Evolutionary conservation across 1,140 invertebrate species (phyloP).

Genomic region (Colletes gigas): DNA sequence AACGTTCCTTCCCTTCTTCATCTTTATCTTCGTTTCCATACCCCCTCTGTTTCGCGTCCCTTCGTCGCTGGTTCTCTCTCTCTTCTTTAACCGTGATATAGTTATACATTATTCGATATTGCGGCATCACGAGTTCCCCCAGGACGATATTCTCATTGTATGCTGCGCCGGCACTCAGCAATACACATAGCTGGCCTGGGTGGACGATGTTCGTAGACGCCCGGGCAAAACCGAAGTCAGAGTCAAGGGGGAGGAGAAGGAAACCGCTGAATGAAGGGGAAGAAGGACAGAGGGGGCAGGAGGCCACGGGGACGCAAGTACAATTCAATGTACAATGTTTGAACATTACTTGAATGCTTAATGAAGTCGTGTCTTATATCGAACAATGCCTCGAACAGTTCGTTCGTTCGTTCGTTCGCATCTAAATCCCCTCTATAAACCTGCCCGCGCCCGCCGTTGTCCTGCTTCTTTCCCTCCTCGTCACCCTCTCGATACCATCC

Average conservation of each 20-base stretch:
- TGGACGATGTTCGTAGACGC: conserved; percentile 51
- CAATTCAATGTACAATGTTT: conserved; percentile 74
- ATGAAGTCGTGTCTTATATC: conserved; percentile 78
- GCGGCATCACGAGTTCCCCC: conserved; percentile 72
- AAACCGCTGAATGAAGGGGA: not conserved
- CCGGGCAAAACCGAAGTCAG: conserved; percentile 47
- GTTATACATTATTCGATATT: conserved; percentile 77
- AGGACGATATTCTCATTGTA: conserved; percentile 75
- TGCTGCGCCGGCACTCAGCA: conserved; percentile 49
- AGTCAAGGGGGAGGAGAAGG: not conserved
- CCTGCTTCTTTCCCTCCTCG: conserved; percentile 39
- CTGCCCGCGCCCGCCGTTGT: conserved; percentile 41
- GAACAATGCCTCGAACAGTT: conserved; percentile 77
- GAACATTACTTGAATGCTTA: conserved; percentile 79
- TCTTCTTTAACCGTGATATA: conserved; percentile 62
- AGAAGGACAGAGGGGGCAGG: not conserved
- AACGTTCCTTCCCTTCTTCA: conserved; percentile 30
- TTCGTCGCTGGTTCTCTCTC: not conserved
- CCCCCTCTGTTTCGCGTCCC: conserved; percentile 48
- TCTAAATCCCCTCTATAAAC: conserved; percentile 67
- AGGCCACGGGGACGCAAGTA: conserved; percentile 56
- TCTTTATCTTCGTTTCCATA: conserved; percentile 49
- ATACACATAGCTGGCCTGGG: conserved; percentile 44
- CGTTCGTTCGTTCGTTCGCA: conserved; percentile 69
- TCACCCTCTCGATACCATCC: conserved; percentile 55